A percentile compares a stretch with the other conserved stretches of the same genome.
phyloP scores from a whole-genome alignment of 2,797 vertebrate species.

The Anniella stebbinsi region DNA sequence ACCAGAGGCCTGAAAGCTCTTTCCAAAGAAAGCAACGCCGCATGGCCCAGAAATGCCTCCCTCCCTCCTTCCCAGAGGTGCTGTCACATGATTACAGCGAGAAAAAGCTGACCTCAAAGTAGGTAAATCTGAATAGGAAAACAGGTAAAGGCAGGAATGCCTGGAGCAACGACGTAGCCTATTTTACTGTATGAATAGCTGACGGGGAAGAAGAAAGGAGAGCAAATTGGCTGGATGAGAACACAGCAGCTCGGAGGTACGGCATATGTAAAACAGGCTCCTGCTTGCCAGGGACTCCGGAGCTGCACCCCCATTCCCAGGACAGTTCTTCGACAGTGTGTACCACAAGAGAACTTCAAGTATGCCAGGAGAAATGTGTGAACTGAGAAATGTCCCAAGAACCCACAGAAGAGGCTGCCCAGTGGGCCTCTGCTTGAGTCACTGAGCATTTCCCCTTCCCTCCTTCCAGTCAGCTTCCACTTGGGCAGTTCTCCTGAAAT shows the following conservation, averaged over 20 bases:
- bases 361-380: background rate
- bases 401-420: background rate
- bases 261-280: fast-evolving
- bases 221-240: constrained; percentile 33
- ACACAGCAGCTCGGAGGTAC: fast-evolving
- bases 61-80: background rate
- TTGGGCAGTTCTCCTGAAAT: background rate
- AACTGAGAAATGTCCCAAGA: background rate
- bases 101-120: constrained; percentile 69
- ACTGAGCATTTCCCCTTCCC: too few species aligned
- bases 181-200: constrained; percentile 61
- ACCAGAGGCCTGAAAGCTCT: fast-evolving
- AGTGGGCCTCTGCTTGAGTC: background rate
- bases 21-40: fast-evolving
- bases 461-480: background rate
- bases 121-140: constrained; percentile 76
- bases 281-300: fast-evolving
- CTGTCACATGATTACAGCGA: background rate
- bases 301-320: background rate
- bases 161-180: constrained; percentile 69
- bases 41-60: background rate
- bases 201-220: background rate
- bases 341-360: background rate
- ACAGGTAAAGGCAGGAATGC: constrained; percentile 55
- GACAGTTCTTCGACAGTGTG: background rate